Conservation (phyloP, 2,888 invertebrate species). For the Thyatira batis region DNA sequence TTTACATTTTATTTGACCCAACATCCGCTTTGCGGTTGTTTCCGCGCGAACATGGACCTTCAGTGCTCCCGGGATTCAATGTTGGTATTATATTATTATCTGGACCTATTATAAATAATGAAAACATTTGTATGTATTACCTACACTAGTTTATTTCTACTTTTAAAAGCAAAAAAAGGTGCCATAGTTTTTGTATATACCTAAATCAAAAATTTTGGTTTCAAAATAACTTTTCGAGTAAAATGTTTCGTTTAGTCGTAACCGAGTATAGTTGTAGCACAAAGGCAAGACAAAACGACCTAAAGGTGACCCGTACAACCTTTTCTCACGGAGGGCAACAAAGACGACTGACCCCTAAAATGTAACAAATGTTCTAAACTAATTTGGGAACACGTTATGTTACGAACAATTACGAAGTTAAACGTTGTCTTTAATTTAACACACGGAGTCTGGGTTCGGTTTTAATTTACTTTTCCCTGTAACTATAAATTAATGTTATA, state of each 20-base stretch:
- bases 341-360: background rate
- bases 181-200: too few species aligned
- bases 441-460: conserved; percentile 14
- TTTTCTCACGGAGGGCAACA: background rate
- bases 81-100: too few species aligned
- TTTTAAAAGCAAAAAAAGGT: too few species aligned
- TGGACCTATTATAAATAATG: too few species aligned
- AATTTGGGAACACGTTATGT: conserved; percentile 4
- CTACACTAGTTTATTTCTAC: too few species aligned
- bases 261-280: background rate
- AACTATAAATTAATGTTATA: background rate
- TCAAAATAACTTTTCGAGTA: too few species aligned
- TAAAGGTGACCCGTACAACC: background rate
- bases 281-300: background rate
- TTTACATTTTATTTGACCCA: too few species aligned
- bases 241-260: background rate
- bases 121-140: too few species aligned
- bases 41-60: too few species aligned
- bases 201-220: too few species aligned
- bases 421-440: conserved; percentile 22
- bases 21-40: too few species aligned
- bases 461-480: background rate
- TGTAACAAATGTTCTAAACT: background rate
- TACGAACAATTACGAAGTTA: conserved; percentile 23
- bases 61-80: too few species aligned